Conservation (phyloP, 2,888 invertebrate species). For the Ichneumoninae sp. region DNA sequence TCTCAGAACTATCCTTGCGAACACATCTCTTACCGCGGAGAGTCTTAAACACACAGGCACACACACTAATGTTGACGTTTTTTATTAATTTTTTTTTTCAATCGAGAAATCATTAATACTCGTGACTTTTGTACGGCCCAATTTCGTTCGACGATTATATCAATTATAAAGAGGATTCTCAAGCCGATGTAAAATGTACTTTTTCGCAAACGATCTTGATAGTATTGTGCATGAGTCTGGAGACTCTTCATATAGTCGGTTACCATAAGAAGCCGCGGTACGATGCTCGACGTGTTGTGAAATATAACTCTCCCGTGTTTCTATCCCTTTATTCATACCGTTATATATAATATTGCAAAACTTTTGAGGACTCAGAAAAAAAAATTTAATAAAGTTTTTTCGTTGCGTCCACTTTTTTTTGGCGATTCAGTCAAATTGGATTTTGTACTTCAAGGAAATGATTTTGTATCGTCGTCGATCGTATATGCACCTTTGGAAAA, state of each 20-base stretch:
- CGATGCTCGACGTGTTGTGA: neutral
- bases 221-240: conserved; percentile 37
- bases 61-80: conserved; percentile 29
- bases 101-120: conserved; percentile 55
- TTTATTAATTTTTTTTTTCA: conserved; percentile 41
- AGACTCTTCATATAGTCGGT: conserved; percentile 27
- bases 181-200: neutral
- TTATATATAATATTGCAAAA: neutral
- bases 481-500: neutral
- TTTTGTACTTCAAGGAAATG: neutral
- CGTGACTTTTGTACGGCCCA: conserved; percentile 52
- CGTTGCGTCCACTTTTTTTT: neutral
- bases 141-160: conserved; percentile 51
- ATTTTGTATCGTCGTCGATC: neutral
- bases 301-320: neutral
- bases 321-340: neutral
- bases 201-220: conserved; percentile 35
- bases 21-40: conserved; percentile 25
- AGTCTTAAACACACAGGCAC: neutral
- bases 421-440: neutral
- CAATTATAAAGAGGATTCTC: conserved; percentile 45
- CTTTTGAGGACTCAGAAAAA: neutral
- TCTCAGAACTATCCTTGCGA: conserved; percentile 48
- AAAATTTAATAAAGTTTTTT: neutral
- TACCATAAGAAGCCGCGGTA: neutral